A percentile compares a stretch with the other conserved stretches of the same genome.
phyloP scores from a whole-genome alignment of 37 sponge, comb jelly and placozoan genomes.

The Aphrocallistes beatrix region DNA sequence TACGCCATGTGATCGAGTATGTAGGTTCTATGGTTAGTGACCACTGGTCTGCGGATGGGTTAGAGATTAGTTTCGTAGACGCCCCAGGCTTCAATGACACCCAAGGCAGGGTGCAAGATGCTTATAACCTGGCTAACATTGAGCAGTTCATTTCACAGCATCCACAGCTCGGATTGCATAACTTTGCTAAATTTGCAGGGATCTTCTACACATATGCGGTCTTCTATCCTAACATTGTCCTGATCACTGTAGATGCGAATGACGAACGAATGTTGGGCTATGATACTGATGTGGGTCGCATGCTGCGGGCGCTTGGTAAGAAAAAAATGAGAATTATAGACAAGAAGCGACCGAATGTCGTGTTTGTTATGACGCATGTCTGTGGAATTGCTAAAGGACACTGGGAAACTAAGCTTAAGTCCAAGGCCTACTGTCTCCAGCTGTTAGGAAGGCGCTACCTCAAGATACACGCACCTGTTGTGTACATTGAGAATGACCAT shows the following conservation, averaged over 20 bases:
- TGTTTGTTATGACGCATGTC: slow-evolving; percentile 1
- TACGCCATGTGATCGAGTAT: background rate
- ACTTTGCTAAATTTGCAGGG: background rate
- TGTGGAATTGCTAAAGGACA: background rate
- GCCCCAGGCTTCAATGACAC: slow-evolving; percentile 4
- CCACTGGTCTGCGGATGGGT: background rate
- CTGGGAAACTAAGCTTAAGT: background rate
- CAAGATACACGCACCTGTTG: background rate
- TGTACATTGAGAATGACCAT: slow-evolving; percentile 11
- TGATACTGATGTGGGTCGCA: background rate
- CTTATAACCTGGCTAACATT: background rate
- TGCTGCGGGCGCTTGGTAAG: background rate
- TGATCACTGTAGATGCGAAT: background rate
- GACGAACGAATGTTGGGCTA: background rate
- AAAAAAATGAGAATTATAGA: background rate
- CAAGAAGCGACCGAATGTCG: background rate
- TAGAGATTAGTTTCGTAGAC: background rate
- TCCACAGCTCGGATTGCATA: background rate
- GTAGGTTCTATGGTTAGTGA: background rate
- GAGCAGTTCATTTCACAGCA: background rate
- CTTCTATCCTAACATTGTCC: background rate
- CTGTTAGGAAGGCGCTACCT: slow-evolving; percentile 10
- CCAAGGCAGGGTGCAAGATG: background rate
- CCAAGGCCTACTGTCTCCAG: slow-evolving; percentile 15
- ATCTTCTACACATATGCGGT: background rate